phyloP scores from a whole-genome alignment of 1,140 invertebrate genomes.

The Polypedilum vanderplanki region DNA sequence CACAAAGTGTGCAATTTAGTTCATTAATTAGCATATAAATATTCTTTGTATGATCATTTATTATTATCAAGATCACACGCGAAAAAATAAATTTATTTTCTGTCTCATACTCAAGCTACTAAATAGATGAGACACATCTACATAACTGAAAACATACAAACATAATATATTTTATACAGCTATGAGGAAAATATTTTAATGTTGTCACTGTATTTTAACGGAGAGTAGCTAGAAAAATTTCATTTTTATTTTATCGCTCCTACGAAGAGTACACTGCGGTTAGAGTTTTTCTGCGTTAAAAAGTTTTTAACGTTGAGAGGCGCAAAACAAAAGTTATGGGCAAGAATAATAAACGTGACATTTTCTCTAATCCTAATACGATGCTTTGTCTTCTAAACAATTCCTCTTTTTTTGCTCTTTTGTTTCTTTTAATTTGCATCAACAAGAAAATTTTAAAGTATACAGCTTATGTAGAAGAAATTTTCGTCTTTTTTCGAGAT shows the following conservation, averaged over 20 bases:
- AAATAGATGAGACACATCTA: background rate
- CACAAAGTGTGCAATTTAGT: background rate
- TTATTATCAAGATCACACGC: too few species aligned
- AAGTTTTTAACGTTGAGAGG: background rate
- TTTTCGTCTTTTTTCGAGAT: background rate
- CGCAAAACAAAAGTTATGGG: background rate
- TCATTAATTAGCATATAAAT: too few species aligned
- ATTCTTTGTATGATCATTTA: too few species aligned
- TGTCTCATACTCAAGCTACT: too few species aligned
- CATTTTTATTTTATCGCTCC: background rate
- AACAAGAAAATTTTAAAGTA: too few species aligned
- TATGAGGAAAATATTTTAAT: slow-evolving; percentile 7
- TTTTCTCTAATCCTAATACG: background rate
- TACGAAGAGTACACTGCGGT: too few species aligned
- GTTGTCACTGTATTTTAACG: background rate
- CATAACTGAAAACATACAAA: background rate
- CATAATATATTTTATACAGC: background rate
- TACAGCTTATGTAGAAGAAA: too few species aligned
- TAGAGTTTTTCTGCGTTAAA: background rate
- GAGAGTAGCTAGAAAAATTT: background rate
- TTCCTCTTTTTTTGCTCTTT: too few species aligned
- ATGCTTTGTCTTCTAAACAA: background rate
- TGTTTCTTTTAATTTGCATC: slow-evolving; percentile 1
- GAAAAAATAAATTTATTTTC: too few species aligned
- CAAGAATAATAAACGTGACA: background rate